phyloP scores from a whole-genome alignment of 2,797 vertebrate species.

The Sebastes trivittatus region DNA sequence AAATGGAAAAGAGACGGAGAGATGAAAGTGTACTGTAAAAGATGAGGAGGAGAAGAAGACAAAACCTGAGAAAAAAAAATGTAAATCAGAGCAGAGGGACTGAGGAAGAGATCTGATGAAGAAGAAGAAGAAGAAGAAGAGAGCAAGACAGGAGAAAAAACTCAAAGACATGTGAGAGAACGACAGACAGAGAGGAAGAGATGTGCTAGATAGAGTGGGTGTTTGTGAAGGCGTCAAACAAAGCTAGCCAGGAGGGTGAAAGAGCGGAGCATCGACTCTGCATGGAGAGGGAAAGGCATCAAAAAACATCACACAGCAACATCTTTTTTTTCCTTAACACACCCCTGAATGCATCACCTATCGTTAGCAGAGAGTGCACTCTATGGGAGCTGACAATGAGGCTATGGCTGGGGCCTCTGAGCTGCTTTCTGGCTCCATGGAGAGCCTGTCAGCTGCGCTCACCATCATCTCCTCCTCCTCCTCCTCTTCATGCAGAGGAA shows the following conservation, averaged over 20 bases:
- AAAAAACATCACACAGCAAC: not conserved
- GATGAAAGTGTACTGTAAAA: constrained; percentile 9
- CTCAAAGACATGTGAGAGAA: constrained; percentile 19
- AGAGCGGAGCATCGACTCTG: constrained; percentile 22
- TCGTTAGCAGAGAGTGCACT: constrained; percentile 11
- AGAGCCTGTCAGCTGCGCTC: constrained; percentile 67
- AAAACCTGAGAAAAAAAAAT: constrained; percentile 40
- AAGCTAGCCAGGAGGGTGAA: constrained; percentile 54
- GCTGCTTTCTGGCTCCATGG: constrained; percentile 48
- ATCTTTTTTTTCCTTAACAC: not conserved
- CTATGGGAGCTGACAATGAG: constrained; percentile 21
- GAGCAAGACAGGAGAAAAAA: constrained; percentile 38
- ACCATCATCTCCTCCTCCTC: constrained; percentile 51
- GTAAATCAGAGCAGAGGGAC: constrained; percentile 58
- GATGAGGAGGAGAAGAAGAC: not conserved
- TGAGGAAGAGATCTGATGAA: constrained; percentile 24
- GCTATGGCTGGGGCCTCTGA: constrained; percentile 15
- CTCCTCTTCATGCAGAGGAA: constrained; percentile 23
- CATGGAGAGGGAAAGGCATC: not conserved
- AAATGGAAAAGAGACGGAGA: not conserved
- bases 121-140: constrained; percentile 5
- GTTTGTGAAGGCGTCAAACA: constrained; percentile 78
- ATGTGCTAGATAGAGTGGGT: constrained; percentile 67
- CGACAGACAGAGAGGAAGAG: constrained; percentile 25
- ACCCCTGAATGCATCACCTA: constrained; percentile 51